Conservation (phyloP, 1,140 invertebrate genomes). For the Wasmannia auropunctata region DNA sequence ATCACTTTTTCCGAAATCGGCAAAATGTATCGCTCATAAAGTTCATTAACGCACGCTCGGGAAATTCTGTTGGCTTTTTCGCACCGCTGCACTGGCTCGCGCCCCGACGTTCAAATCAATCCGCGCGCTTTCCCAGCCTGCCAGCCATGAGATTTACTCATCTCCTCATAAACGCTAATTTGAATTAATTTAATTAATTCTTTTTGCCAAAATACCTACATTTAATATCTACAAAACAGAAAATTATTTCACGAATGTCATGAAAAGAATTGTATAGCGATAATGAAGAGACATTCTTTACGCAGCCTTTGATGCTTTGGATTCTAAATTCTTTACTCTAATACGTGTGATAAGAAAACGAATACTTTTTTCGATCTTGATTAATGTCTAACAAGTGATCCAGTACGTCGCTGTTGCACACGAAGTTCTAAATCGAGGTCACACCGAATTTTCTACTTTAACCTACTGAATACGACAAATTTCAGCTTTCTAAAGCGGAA, state of each 20-base stretch:
- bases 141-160: neutral
- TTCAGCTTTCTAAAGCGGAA: conserved; percentile 85
- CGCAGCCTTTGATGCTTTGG: neutral
- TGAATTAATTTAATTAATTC: conserved; percentile 32
- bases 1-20: conserved; percentile 32
- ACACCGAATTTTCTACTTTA: conserved; percentile 86
- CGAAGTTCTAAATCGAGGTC: conserved; percentile 84
- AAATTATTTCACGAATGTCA: neutral
- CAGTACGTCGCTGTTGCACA: conserved; percentile 73
- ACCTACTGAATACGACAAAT: conserved; percentile 85
- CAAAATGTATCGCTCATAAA: conserved; percentile 31
- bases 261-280: neutral
- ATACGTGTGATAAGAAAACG: neutral
- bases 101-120: conserved; percentile 7
- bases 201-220: neutral
- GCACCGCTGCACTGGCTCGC: conserved; percentile 53
- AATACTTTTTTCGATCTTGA: conserved; percentile 16
- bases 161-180: conserved; percentile 11
- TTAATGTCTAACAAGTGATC: conserved; percentile 78
- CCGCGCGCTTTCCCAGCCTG: neutral
- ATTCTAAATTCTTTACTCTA: neutral
- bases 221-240: too few relatives aligned
- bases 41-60: conserved; percentile 24
- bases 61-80: conserved; percentile 55
- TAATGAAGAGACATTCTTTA: neutral